Base-by-base conservation (phyloP, 2,888 invertebrate genomes). In the Acrocera orbiculus region DNA sequence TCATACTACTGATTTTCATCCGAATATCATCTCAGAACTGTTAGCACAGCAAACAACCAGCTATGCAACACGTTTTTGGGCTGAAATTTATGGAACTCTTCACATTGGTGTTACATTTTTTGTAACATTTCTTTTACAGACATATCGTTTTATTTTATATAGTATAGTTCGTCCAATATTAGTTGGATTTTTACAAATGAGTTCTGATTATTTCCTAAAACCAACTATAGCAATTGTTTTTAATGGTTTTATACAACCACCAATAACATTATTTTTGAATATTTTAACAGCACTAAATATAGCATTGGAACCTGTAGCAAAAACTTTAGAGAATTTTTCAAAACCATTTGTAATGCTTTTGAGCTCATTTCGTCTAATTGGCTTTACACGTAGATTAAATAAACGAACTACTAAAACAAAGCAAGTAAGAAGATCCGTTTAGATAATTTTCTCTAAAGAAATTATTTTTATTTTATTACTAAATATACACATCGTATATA, bases 181-280 rank as follows among this genome's bases (percentile, higher is more conserved):
- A 1, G 64, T 74, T 24, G 75, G 74, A 3, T 45, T 71, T 14
- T 47, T 73, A 2, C 74, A 75, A 49, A 51, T 74, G 44, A 49
- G 64, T 5, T 69, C 77, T 1, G 80, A 81, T 58, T 73, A 73
- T 46, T 65, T 70, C 45, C 53, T 73, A 39, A 77, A 75, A 54
- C 80, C 80, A 8, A 51, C 69, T 30, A 49, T 76, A 36, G 67
- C 73, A 5, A 67, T 71, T 25, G 33, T 67, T 16, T 74, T 71
- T 47, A 74, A 73, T 58, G 74, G 73, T 4, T 46, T 73, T 27
- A 52, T 77, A 40, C 79, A 76, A 48, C 80, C 81, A 11, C 54
- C 69, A 22, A 53, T 80, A 42, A 76, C 76, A 47, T 66, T 75
- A 44, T 44, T 67, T 8, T 71, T 67, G 43, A 75, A 75, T 48